Base-by-base conservation (phyloP, 2,888 invertebrate genomes). In the Margaritifera margaritifera region DNA sequence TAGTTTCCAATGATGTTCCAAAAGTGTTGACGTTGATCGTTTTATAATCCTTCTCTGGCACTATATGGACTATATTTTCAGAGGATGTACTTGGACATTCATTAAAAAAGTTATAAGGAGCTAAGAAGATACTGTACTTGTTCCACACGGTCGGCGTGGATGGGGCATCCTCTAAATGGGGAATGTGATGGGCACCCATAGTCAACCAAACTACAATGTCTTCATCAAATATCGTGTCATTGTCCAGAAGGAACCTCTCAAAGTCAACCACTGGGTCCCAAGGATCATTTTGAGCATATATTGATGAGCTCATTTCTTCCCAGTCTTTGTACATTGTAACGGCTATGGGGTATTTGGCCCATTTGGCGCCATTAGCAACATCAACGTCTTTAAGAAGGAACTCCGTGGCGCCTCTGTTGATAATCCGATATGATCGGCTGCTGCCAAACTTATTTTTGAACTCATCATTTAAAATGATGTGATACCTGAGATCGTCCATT, bases 121-220 rank as follows among this genome's bases (percentile, higher is more conserved):
- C 68, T 24, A 88, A 70, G 55, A 75, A 74, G 68, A 88, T 74
- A 52, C 74, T 74, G 58, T 81, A 77, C 60, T 81, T 79, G 53
- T 79, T 80, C 20, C 74, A 79, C 6, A 82, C 69, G 5, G 86
- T 87, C 51, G 85, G 73, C 8, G 78, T 83, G 31, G 84, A 77
- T 0, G 88, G 88, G 11, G 85, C 82, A 72, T 88, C 87, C 66
- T 87, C 87, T 5, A 85, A 82, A 55, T 80, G 81, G 4, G 88
- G 88, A 42, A 88, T 81, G 66, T 86, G 84, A 62, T 80, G 77
- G 19, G 74, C 67, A 2, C 86, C 87, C 56, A 85, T 68, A 3
- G 87, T 84, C 27, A 86, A 76, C 88, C 88, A 88, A 54, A 80
- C 80, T n/a, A 87, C 84, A 18, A 88, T 74, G 64, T 88, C 87